phyloP scores from a whole-genome alignment of 2,113 vertebrate species.

The Polypterus bichir region DNA sequence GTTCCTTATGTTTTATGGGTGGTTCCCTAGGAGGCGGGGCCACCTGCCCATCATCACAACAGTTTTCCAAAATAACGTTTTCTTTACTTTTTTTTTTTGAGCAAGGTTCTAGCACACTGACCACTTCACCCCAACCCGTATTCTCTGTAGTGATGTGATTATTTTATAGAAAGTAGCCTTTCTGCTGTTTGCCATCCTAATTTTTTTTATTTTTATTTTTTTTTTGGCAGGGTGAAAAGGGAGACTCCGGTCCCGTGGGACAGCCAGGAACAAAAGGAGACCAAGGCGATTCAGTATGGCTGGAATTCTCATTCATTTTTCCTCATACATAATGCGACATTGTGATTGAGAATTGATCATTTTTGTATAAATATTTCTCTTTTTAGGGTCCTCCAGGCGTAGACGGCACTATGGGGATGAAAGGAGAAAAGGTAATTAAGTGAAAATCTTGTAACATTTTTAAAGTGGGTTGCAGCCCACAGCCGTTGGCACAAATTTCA shows the following conservation, averaged over 20 bases:
- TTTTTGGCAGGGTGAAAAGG: constrained; percentile 52
- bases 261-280: constrained; percentile 51
- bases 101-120: too few relatives aligned
- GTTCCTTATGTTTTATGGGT: too few relatives aligned
- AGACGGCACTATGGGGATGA: constrained; percentile 35
- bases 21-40: too few relatives aligned
- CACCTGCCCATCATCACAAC: too few relatives aligned
- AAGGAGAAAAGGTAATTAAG: constrained; percentile 62
- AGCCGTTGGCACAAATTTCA: too few relatives aligned
- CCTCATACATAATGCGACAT: neutral
- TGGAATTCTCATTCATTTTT: constrained; percentile 30
- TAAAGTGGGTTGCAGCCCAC: too few relatives aligned
- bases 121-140: too few relatives aligned
- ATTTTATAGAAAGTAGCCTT: too few relatives aligned
- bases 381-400: constrained; percentile 52
- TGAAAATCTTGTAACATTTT: neutral
- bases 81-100: too few relatives aligned
- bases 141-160: too few relatives aligned
- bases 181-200: too few relatives aligned
- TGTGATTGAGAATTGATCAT: constrained; percentile 22
- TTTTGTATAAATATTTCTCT: constrained; percentile 31
- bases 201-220: constrained; percentile 29
- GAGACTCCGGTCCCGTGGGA: constrained; percentile 47
- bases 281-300: constrained; percentile 60
- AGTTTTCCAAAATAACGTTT: too few relatives aligned